Evolutionary conservation across 2,797 vertebrate species (phyloP).

Genomic region (Manis javanica): DNA sequence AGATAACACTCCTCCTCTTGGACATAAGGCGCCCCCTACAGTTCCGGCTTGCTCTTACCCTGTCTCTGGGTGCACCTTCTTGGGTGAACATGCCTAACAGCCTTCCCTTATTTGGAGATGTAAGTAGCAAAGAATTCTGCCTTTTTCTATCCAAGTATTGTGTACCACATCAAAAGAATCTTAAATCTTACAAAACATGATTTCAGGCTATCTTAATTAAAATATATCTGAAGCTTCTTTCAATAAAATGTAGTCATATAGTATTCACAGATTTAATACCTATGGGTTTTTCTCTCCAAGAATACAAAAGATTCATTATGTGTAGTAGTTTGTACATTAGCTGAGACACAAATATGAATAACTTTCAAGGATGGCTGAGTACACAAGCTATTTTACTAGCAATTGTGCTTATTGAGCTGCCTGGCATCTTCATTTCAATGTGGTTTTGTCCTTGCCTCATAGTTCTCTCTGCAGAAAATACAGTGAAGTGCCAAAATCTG

Average conservation of each 20-base stretch:
- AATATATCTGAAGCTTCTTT: background rate
- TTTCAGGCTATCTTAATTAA: conserved; percentile 17
- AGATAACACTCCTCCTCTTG: background rate
- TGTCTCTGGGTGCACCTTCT: background rate
- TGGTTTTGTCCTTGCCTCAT: background rate
- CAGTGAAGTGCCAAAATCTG: background rate
- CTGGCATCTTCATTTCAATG: conserved; percentile 29
- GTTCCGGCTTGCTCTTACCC: background rate
- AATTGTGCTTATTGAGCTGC: background rate
- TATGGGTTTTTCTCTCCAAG: background rate
- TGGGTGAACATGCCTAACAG: background rate
- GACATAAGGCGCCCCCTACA: rapidly evolving
- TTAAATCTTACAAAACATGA: conserved; percentile 30
- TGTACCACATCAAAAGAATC: background rate
- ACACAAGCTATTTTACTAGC: background rate
- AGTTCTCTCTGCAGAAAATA: conserved; percentile 50
- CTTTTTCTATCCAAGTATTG: background rate
- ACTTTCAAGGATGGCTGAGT: conserved; percentile 17
- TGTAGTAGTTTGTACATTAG: background rate
- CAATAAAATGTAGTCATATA: conserved; percentile 39
- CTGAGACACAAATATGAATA: conserved; percentile 18
- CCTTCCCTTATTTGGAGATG: background rate
- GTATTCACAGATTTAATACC: background rate
- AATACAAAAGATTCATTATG: background rate
- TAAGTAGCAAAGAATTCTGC: background rate